Evolutionary conservation across 2,888 invertebrate genomes (phyloP).

Genomic region (Sthenelais limicola): DNA sequence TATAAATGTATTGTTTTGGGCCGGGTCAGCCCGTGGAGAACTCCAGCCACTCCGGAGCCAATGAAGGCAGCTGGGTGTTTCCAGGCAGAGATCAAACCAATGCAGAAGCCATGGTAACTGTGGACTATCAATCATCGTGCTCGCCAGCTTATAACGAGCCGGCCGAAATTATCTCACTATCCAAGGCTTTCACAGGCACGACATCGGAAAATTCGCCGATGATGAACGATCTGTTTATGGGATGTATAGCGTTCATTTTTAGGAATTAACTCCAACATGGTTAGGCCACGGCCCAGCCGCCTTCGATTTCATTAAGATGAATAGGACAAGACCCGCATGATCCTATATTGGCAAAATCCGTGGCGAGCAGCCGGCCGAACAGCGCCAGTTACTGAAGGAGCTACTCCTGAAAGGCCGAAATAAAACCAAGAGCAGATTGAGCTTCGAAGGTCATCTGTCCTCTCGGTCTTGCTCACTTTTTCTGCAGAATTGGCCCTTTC

Average conservation of each 20-base stretch:
- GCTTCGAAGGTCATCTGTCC: no score
- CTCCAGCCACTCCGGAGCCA: background rate
- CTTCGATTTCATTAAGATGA: conserved; percentile 27
- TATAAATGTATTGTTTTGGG: conserved; percentile 32
- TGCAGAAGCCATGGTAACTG: conserved; percentile 33
- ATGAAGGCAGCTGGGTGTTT: conserved; percentile 29
- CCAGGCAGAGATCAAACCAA: conserved; percentile 27
- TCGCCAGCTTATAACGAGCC: conserved; percentile 14
- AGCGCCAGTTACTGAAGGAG: no score
- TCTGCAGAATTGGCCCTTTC: no score
- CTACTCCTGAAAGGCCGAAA: no score
- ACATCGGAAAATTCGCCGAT: conserved; percentile 19
- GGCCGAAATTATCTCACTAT: conserved; percentile 30
- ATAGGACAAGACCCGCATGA: conserved; percentile 8
- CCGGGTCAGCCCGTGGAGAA: background rate
- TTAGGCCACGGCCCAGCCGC: background rate
- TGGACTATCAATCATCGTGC: conserved; percentile 13
- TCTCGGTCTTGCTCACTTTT: no score
- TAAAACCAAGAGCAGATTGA: no score
- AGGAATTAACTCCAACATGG: conserved; percentile 32
- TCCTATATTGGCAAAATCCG: conserved; percentile 14
- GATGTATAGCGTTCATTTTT: conserved; percentile 33
- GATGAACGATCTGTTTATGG: conserved; percentile 39
- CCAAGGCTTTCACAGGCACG: background rate
- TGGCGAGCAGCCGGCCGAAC: no score